Evolutionary conservation across 2,888 invertebrate genomes (phyloP).

Genomic region (Drymonia ruficornis): DNA sequence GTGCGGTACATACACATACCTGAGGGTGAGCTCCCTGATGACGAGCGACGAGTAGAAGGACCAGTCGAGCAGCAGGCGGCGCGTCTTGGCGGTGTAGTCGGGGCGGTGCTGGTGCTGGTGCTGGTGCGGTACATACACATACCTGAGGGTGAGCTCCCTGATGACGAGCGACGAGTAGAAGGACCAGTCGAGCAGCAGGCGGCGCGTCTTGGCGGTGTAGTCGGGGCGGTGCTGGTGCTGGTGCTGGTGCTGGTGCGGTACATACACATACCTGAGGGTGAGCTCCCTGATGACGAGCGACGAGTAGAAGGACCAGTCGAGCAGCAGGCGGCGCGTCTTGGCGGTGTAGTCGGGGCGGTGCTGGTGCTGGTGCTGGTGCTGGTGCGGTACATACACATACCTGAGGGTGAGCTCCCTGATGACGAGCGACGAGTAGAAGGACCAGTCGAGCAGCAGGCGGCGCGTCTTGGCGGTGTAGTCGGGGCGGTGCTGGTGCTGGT

Average conservation of each 20-base stretch:
- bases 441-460: slow-evolving; percentile 95
- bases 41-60: slow-evolving; percentile 86
- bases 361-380: neutral
- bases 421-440: slow-evolving; percentile 97
- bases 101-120: too few relatives aligned
- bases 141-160: slow-evolving; percentile 88
- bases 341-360: neutral
- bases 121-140: neutral
- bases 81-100: neutral
- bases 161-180: slow-evolving; percentile 82
- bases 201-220: slow-evolving; percentile 69
- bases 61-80: slow-evolving; percentile 3
- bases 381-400: neutral
- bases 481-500: neutral
- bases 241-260: too few relatives aligned
- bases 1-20: too few relatives aligned
- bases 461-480: neutral
- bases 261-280: slow-evolving; percentile 84
- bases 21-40: slow-evolving; percentile 84
- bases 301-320: slow-evolving; percentile 98
- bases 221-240: too few relatives aligned
- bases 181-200: slow-evolving; percentile 58
- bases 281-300: slow-evolving; percentile 98
- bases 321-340: slow-evolving; percentile 86
- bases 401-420: slow-evolving; percentile 93